Conservation (phyloP, 1,140 invertebrate genomes). For the Lasioglossum baleicum region DNA sequence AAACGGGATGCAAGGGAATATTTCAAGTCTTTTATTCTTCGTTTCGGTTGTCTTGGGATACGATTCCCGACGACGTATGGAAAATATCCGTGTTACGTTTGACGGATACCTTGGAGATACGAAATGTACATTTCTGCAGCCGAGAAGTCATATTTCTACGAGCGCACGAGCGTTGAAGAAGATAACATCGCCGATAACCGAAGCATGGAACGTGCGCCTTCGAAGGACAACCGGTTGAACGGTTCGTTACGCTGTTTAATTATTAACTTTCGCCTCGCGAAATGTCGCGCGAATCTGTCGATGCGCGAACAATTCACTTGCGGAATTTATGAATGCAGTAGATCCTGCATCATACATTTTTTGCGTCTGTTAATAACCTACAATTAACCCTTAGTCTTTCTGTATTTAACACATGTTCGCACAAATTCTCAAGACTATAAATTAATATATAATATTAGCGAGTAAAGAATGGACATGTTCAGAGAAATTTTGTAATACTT, state of each 20-base stretch:
- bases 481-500: too few species aligned
- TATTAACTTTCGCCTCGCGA: not conserved
- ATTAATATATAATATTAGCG: too few species aligned
- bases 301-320: too few species aligned
- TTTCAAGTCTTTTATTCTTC: not conserved
- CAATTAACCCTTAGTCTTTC: too few species aligned
- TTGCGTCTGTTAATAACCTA: too few species aligned
- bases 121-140: not conserved
- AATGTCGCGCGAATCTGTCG: too few species aligned
- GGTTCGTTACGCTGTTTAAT: not conserved
- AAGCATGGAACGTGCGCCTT: too few species aligned
- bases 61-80: not conserved
- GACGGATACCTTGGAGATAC: constrained; percentile 4
- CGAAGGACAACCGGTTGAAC: not conserved
- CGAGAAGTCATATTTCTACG: not conserved
- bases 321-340: too few species aligned
- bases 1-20: not conserved
- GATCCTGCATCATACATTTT: too few species aligned
- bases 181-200: not conserved
- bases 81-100: not conserved
- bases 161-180: not conserved
- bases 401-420: too few species aligned
- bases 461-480: too few species aligned
- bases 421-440: too few species aligned
- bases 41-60: not conserved